Percentiles rank a stretch among this genome's conserved stretches.
These are phyloP conservation scores for Cacatua alba DNA, from an alignment of 2,113 vertebrate genomes.

Conservation along the genomic window DNA sequence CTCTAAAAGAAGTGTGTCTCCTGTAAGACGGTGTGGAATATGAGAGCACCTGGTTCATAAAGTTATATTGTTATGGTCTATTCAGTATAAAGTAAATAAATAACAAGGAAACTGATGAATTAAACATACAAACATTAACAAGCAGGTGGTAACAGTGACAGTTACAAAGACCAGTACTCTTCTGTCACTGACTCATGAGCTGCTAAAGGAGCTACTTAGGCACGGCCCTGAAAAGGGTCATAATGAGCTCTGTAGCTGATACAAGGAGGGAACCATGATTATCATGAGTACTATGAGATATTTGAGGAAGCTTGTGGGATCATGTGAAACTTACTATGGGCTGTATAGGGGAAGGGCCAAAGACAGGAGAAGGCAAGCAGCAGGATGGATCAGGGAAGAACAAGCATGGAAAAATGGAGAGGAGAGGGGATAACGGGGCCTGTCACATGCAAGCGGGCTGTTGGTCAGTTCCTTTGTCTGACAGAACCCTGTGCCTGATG, in stretches of 20 bases:
- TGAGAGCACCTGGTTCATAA: background rate
- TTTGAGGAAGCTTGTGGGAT: background rate
- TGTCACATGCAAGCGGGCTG: background rate
- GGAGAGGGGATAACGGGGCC: background rate
- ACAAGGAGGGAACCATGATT: background rate
- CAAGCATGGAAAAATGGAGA: background rate
- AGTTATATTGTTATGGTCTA: background rate
- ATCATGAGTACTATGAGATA: background rate
- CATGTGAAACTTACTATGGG: background rate
- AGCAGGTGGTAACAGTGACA: background rate
- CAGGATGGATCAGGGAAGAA: background rate
- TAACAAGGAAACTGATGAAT: background rate
- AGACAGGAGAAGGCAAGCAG: background rate
- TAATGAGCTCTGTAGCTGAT: background rate
- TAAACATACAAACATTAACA: background rate
- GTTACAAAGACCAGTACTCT: background rate
- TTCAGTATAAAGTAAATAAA: background rate
- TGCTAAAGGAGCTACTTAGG: background rate
- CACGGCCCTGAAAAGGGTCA: background rate
- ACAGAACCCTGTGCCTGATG: background rate
- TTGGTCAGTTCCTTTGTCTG: background rate
- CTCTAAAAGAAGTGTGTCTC: background rate
- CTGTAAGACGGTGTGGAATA: background rate
- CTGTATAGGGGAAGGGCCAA: background rate
- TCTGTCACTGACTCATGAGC: background rate